A percentile compares a stretch with the other conserved stretches of the same genome.
Evolutionary conservation across 1,140 invertebrate species (phyloP).

Genomic region (Cyphomyrmex costatus): DNA sequence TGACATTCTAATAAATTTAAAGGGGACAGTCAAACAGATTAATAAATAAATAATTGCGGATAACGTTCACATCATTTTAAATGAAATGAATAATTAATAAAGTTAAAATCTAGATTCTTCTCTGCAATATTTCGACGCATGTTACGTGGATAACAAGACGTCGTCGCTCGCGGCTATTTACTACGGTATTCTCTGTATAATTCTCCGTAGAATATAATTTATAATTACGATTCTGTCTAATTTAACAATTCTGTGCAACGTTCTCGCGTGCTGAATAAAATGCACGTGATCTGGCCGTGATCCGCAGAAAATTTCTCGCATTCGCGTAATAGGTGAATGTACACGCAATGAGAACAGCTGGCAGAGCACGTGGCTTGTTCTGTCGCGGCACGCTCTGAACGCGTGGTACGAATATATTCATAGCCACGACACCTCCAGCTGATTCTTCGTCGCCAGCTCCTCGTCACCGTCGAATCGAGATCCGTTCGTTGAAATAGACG

Average conservation of each 20-base stretch:
- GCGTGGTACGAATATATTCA: slow-evolving; percentile 56
- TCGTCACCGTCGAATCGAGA: slow-evolving; percentile 19
- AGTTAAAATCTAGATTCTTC: not conserved
- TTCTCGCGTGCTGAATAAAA: slow-evolving; percentile 10
- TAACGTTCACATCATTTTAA: too few relatives aligned
- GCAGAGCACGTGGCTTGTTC: slow-evolving; percentile 45
- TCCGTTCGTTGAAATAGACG: slow-evolving; percentile 47
- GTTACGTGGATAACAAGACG: not conserved
- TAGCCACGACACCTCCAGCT: slow-evolving; percentile 15
- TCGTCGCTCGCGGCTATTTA: not conserved
- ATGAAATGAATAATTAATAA: not conserved
- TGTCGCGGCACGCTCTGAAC: slow-evolving; percentile 58
- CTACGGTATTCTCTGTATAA: not conserved
- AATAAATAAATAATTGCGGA: too few relatives aligned
- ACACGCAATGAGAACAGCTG: slow-evolving; percentile 34
- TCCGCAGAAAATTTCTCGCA: slow-evolving; percentile 25
- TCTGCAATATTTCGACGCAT: not conserved
- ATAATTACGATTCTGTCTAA: not conserved
- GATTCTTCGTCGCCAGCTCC: not conserved
- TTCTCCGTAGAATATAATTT: slow-evolving; percentile 40
- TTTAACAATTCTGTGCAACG: not conserved
- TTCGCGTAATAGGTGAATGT: slow-evolving; percentile 24
- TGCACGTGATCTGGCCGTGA: slow-evolving; percentile 39
- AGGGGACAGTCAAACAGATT: too few relatives aligned
- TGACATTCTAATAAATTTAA: not conserved